These are phyloP conservation scores for Scolopax mira DNA, from an alignment of 2,113 vertebrate species.

Conservation along the genomic window DNA sequence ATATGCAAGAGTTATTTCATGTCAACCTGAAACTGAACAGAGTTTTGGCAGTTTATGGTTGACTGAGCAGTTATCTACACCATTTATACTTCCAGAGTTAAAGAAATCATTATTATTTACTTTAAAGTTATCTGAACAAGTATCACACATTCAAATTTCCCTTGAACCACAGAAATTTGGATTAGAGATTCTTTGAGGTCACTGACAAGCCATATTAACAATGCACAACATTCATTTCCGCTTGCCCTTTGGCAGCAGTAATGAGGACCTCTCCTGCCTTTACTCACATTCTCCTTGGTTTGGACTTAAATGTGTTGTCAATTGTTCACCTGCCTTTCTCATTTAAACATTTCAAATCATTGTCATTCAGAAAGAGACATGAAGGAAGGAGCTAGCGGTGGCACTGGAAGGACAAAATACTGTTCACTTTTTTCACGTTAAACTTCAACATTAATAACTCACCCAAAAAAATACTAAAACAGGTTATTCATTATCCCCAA, in stretches of 20 bases:
- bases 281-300: not conserved
- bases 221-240: not conserved
- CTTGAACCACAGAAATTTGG: not conserved
- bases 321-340: rapidly evolving
- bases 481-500: not conserved
- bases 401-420: not conserved
- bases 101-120: not conserved
- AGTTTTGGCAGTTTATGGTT: not conserved
- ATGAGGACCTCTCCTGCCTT: not conserved
- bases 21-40: not conserved
- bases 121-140: not conserved
- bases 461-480: rapidly evolving
- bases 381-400: not conserved
- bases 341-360: not conserved
- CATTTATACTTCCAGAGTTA: not conserved
- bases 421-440: not conserved
- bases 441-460: not conserved
- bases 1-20: not conserved
- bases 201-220: not conserved
- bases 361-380: not conserved
- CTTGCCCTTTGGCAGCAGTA: not conserved
- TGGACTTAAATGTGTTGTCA: not conserved
- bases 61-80: not conserved
- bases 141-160: not conserved
- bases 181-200: not conserved